Conservation (phyloP, 2,797 vertebrate genomes). For the Leptoclinus maculatus region DNA sequence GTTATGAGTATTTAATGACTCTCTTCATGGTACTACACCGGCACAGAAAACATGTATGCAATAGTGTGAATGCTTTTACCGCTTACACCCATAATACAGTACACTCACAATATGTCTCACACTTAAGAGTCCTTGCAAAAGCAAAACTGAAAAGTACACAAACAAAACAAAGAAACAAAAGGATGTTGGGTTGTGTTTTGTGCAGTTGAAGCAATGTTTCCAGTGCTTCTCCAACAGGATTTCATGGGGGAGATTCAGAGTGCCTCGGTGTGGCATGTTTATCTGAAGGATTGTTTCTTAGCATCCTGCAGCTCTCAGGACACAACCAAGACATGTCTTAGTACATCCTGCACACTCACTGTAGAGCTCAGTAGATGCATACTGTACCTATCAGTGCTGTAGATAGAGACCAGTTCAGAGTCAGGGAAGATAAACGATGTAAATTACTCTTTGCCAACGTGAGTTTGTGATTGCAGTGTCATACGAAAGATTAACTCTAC, state of each 20-base stretch:
- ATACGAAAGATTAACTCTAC: constrained; percentile 1
- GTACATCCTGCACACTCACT: background rate
- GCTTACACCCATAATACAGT: background rate
- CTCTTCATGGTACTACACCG: background rate
- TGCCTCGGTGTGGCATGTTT: constrained; percentile 15
- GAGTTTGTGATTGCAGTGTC: constrained; percentile 10
- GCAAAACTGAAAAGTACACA: background rate
- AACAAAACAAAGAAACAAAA: background rate
- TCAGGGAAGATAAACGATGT: constrained; percentile 3
- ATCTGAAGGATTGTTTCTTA: constrained; percentile 30
- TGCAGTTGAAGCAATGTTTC: constrained; percentile 18
- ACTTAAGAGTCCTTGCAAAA: background rate
- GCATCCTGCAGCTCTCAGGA: constrained; percentile 32
- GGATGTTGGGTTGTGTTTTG: constrained; percentile 23
- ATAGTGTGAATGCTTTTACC: background rate
- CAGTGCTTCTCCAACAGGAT: constrained; percentile 29
- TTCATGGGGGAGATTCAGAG: constrained; percentile 31
- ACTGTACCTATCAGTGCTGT: background rate
- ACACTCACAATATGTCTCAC: background rate
- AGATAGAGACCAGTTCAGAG: constrained; percentile 3
- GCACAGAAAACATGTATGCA: background rate
- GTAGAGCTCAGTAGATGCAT: background rate
- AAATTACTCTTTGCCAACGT: background rate
- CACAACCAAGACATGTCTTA: constrained; percentile 14
- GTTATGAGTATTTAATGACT: background rate